Base-by-base conservation (phyloP, 2,113 vertebrate species). In the Tichodroma muraria region DNA sequence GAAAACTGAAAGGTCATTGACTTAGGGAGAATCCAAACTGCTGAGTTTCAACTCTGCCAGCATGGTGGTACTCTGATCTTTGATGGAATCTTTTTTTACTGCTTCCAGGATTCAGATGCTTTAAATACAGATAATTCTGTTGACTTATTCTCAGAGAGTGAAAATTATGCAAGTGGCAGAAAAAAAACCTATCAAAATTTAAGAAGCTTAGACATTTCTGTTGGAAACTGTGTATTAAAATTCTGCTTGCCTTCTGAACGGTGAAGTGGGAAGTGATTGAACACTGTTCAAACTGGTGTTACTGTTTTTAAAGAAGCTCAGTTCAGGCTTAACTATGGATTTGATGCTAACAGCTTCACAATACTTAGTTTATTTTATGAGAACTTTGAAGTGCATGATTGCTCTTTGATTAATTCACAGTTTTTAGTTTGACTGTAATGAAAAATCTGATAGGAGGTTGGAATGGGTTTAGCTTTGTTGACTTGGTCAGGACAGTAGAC, bases 331-430 rank as follows among this genome's bases (percentile, higher is more conserved):
- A 94, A 73, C 75, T 63, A 3, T 76, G 78, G 88, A 96, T 96
- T 96, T 96, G 19, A 38, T 94, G 52, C 85, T 94, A 96, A 94
- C 85, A 94, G 90, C 80, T 91, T 95, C 85, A 93, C 80, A 96
- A 96, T 91, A 56, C 68, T 38, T 4, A 70, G 95, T 91, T 95
- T 95, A 73, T 91, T 90, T 95, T 95, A 54, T 1, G 6, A 47
- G 42, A 73, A 85, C 95, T 96, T 96, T 95, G 92, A 96, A 96
- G 94, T 96, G 33, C 50, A 12, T 50, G 56, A 78, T 83, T 94
- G n/a, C 21, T 69, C 82, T 96, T 96, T 96, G 94, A 94, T 92
- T 77, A 95, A 91, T 94, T 94, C 88, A 90, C 63, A 91, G 92
- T 70, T 91, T 68, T 95, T 83, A 80, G 63, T 73, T 49, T 80